Evolutionary conservation across 1,140 invertebrate genomes (phyloP).

Genomic region (Heliothis virescens): DNA sequence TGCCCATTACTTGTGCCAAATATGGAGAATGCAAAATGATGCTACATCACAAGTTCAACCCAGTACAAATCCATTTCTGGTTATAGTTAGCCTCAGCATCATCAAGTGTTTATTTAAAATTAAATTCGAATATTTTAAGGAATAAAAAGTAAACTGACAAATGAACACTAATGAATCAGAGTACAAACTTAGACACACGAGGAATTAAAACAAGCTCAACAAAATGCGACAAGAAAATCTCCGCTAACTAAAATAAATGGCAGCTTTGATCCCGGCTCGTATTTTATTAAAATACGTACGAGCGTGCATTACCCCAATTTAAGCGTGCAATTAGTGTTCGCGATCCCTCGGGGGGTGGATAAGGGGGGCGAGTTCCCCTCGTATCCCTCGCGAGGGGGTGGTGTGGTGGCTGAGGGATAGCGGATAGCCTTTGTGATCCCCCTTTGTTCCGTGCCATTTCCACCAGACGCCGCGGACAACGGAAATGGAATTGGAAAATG

Average conservation of each 20-base stretch:
- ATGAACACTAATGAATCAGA: conserved; percentile 22
- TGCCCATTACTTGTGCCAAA: conserved; percentile 4
- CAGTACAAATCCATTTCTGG: too few species aligned
- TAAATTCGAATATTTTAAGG: too few species aligned
- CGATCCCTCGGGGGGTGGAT: conserved; percentile 68
- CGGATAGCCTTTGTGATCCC: conserved; percentile 68
- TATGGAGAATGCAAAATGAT: background rate
- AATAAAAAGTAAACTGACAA: background rate
- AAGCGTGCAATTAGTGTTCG: conserved; percentile 81
- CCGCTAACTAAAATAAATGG: conserved; percentile 82
- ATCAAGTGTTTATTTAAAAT: too few species aligned
- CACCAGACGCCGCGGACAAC: conserved; percentile 65
- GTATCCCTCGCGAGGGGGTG: conserved; percentile 51
- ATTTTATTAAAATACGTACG: conserved; percentile 81
- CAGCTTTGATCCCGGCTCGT: conserved; percentile 76
- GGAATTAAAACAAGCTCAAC: conserved; percentile 26
- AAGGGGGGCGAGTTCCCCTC: conserved; percentile 56
- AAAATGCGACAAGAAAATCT: conserved; percentile 63
- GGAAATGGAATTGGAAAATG: conserved; percentile 85
- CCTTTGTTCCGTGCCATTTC: conserved; percentile 77
- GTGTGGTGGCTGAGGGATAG: conserved; percentile 55
- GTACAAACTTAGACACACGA: background rate
- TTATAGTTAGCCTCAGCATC: too few species aligned
- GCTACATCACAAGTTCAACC: background rate
- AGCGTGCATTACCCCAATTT: conserved; percentile 85